These are phyloP conservation scores for Sesamia nonagrioides DNA, from an alignment of 1,140 invertebrate genomes.

Conservation along the genomic window DNA sequence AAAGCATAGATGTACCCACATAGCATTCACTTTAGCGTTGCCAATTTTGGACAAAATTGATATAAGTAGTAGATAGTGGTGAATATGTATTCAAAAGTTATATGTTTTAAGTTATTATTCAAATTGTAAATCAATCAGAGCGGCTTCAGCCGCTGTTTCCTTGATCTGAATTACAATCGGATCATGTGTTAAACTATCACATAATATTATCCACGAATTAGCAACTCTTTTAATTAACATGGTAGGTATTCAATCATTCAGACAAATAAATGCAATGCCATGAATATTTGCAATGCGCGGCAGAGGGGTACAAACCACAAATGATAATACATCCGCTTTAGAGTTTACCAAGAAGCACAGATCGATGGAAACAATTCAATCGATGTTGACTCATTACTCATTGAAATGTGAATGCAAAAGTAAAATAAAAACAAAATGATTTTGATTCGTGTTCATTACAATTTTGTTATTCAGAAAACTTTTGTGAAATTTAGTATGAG, in stretches of 20 bases:
- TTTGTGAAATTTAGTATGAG: constrained; percentile 50
- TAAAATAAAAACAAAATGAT: constrained; percentile 58
- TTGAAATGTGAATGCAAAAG: constrained; percentile 71
- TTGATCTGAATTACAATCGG: not conserved
- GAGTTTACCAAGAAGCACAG: constrained; percentile 87
- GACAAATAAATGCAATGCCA: constrained; percentile 76
- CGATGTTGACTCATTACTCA: constrained; percentile 48
- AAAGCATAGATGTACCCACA: constrained; percentile 64
- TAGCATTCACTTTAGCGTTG: constrained; percentile 72
- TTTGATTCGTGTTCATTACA: constrained; percentile 44
- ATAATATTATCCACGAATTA: constrained; percentile 48
- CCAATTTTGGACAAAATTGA: constrained; percentile 44
- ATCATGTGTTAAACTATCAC: not conserved
- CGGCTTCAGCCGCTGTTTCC: not conserved
- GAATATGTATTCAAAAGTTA: too few species aligned
- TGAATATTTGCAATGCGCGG: constrained; percentile 76
- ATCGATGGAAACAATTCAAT: constrained; percentile 68
- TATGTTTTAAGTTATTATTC: not conserved
- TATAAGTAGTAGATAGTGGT: not conserved
- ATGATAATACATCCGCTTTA: constrained; percentile 83
- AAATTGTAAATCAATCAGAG: not conserved
- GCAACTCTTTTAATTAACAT: constrained; percentile 52
- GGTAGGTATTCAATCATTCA: constrained; percentile 50
- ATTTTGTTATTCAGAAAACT: constrained; percentile 48
- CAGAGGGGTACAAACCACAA: constrained; percentile 80